These are phyloP conservation scores for Alviniconcha strummeri DNA, from an alignment of 2,888 invertebrate genomes.

Conservation along the genomic window DNA sequence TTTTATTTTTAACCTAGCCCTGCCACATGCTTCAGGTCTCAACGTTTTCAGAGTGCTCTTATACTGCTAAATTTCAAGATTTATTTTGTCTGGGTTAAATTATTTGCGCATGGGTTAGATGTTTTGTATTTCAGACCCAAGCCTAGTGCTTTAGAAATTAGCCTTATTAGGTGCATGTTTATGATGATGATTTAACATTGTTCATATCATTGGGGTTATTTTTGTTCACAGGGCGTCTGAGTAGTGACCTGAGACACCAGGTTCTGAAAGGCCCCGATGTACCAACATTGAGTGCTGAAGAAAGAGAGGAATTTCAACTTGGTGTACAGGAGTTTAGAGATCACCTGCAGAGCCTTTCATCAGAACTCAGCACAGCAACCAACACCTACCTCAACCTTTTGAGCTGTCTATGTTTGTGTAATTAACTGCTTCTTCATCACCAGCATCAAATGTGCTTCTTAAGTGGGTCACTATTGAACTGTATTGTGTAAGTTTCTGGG, in stretches of 20 bases:
- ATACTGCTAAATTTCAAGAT: too few species aligned
- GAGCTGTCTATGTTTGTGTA: conserved; percentile 5
- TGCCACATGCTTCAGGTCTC: too few species aligned
- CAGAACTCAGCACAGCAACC: conserved; percentile 19
- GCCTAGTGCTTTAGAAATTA: too few species aligned
- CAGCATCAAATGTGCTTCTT: background rate
- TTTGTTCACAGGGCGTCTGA: conserved; percentile 4
- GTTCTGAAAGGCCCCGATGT: conserved; percentile 1
- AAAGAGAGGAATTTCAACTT: background rate
- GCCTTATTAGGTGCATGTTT: too few species aligned
- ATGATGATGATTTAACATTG: too few species aligned
- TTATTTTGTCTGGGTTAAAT: too few species aligned
- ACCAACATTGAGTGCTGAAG: background rate
- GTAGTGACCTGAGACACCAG: background rate
- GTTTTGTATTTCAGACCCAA: too few species aligned
- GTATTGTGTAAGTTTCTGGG: background rate
- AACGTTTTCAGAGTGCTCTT: too few species aligned
- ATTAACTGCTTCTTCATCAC: background rate
- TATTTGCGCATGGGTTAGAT: too few species aligned
- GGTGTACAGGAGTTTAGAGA: conserved; percentile 19
- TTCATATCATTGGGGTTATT: background rate
- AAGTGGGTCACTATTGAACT: background rate
- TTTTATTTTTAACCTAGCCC: too few species aligned
- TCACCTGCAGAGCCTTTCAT: conserved; percentile 11
- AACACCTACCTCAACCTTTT: conserved; percentile 12